Conservation (phyloP, 2,113 vertebrate species). For the Trematocara macrostoma region DNA sequence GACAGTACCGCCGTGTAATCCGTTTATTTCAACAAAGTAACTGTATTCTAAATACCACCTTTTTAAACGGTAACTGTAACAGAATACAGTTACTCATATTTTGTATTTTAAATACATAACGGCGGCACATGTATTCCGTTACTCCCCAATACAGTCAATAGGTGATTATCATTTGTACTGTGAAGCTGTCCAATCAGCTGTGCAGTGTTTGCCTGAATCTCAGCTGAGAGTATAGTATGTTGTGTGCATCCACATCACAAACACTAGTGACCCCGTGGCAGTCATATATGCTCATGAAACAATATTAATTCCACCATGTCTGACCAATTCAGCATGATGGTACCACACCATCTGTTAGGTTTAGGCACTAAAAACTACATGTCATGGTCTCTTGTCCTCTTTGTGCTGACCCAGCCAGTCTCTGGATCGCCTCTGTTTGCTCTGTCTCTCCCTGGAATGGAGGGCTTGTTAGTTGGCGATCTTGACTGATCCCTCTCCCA, state of each 20-base stretch:
- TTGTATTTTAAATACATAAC: too few species aligned
- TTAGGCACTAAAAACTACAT: not conserved
- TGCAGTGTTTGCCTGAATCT: not conserved
- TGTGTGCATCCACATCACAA: not conserved
- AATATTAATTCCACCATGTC: not conserved
- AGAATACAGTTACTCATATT: too few species aligned
- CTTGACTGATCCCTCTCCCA: not conserved
- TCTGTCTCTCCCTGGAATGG: not conserved
- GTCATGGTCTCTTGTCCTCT: not conserved
- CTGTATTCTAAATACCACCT: too few species aligned
- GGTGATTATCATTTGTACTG: not conserved
- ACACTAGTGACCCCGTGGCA: not conserved
- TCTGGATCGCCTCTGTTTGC: not conserved
- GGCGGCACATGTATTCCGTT: too few species aligned
- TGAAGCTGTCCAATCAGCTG: not conserved
- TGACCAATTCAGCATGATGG: not conserved
- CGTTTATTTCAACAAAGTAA: too few species aligned
- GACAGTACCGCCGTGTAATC: too few species aligned
- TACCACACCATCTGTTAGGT: not conserved
- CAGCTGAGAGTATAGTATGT: not conserved
- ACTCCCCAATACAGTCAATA: not conserved
- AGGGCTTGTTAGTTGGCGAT: not conserved
- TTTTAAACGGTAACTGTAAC: too few species aligned
- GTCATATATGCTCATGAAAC: not conserved
- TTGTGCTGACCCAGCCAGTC: not conserved